These are phyloP conservation scores for Bombus impatiens DNA, from an alignment of 1,140 invertebrate species.

Conservation along the genomic window DNA sequence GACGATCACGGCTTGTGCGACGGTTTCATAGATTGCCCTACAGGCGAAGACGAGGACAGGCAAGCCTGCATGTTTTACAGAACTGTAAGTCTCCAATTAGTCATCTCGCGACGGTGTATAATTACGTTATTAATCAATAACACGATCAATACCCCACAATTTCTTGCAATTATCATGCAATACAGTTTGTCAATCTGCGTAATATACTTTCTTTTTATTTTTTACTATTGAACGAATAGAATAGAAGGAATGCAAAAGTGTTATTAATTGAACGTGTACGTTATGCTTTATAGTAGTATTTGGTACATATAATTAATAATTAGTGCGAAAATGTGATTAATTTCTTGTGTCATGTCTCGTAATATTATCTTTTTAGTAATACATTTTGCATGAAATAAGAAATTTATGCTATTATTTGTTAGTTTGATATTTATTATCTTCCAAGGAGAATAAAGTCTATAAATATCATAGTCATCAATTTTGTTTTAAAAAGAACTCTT, in stretches of 20 bases:
- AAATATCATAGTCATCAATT: not conserved
- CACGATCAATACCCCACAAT: conserved; percentile 5
- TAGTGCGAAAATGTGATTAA: no score
- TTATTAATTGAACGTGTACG: not conserved
- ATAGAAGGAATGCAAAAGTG: not conserved
- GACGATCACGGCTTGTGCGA: conserved; percentile 97
- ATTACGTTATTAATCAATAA: not conserved
- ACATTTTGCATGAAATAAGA: not conserved
- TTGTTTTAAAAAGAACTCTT: not conserved
- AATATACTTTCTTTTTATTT: no score
- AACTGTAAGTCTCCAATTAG: conserved; percentile 88
- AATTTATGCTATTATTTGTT: not conserved
- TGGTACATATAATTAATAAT: no score
- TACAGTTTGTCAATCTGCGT: not conserved
- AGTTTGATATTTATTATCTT: not conserved
- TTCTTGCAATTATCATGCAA: not conserved
- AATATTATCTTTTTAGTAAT: not conserved
- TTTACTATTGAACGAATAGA: no score
- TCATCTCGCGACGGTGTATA: not conserved
- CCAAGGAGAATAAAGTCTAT: not conserved
- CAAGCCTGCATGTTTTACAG: conserved; percentile 98
- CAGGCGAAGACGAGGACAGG: conserved; percentile 95
- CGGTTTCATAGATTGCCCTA: conserved; percentile 96
- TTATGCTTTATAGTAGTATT: no score
- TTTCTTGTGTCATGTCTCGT: no score